Conservation (phyloP, 2,113 vertebrate genomes). For the Mormyrus iriodes region DNA sequence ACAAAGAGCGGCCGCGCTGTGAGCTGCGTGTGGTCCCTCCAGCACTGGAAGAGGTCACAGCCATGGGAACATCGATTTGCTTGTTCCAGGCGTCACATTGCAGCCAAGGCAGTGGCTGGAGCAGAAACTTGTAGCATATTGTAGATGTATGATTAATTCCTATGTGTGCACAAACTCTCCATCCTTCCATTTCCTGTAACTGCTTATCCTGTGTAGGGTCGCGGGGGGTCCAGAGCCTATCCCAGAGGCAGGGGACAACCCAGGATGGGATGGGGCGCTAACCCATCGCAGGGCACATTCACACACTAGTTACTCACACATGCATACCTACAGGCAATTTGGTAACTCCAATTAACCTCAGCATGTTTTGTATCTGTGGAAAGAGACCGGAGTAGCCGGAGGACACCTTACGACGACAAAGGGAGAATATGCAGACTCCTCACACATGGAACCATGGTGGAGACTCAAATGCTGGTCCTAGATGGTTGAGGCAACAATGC, state of each 20-base stretch:
- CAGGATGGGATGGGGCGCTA: not conserved
- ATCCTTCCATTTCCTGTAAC: not conserved
- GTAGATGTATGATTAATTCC: not conserved
- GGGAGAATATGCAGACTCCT: not conserved
- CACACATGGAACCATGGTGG: not conserved
- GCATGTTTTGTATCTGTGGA: not conserved
- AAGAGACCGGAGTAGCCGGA: not conserved
- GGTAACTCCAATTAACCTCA: not conserved
- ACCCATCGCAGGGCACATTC: not conserved
- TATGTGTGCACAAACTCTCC: not conserved
- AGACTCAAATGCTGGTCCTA: not conserved
- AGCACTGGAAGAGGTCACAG: not conserved
- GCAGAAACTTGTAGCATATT: not conserved
- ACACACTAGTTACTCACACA: no score
- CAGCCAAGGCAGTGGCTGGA: not conserved
- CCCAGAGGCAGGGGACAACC: not conserved
- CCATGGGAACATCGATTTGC: not conserved
- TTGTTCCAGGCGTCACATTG: not conserved
- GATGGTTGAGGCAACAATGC: not conserved
- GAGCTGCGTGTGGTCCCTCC: not conserved
- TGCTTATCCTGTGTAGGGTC: not conserved
- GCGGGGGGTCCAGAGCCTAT: not conserved
- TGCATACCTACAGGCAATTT: not conserved
- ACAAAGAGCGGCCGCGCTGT: not conserved
- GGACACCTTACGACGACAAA: not conserved